Evolutionary conservation across 1,140 invertebrate genomes (phyloP), one percentile per base, ranked within the genome.

Genomic region (Colletes gigas): DNA sequence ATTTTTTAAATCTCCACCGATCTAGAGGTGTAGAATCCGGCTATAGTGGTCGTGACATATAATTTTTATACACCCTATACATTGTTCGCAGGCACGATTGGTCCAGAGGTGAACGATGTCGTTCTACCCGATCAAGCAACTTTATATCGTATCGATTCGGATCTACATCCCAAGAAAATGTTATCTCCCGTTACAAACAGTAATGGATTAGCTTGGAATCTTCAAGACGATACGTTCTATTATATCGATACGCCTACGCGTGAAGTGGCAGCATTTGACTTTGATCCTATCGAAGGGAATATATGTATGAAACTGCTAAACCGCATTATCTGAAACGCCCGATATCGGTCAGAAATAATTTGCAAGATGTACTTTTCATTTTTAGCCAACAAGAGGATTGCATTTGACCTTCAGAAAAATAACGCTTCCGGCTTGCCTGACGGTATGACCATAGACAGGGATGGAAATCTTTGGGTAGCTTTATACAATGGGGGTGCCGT

Each of bases 181-280:
- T 66, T 94, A 41, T 81, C 88, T 4, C 91, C 92, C 14, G 94
- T 97, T 30, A 94, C 95, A 59, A 96, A 98, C 65, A 97, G 97
- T 21, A 98, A 98, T 89, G 97, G 97, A 0, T 90, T 98, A 10
- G 95, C 95, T 21, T 98, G 97, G 97, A 96, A 95, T 81, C 88
- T 93, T 4, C 94, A 95, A 39, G 94, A 95, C 81, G 94, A 95
- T 54, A 96, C 95, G 50, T 95, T 97, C 91, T 97, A 96, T 91
- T 97, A 96, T 88, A 96, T 97, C 7, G 97, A 97, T 89, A 95
- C 96, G 4, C 94, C 95, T 15, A 96, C 96, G 6, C 93, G 92
- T 68, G 92, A 95, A 87, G 93, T 97, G 8, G 94, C 95, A 55
- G 95, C 95, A 41, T 98, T 97, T 88, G 96, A 98, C 89, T 98